Percentiles rank a stretch among this genome's conserved stretches.
These are phyloP conservation scores for Aselliscus stoliczkanus DNA, from an alignment of 2,797 vertebrate genomes.

Conservation along the genomic window DNA sequence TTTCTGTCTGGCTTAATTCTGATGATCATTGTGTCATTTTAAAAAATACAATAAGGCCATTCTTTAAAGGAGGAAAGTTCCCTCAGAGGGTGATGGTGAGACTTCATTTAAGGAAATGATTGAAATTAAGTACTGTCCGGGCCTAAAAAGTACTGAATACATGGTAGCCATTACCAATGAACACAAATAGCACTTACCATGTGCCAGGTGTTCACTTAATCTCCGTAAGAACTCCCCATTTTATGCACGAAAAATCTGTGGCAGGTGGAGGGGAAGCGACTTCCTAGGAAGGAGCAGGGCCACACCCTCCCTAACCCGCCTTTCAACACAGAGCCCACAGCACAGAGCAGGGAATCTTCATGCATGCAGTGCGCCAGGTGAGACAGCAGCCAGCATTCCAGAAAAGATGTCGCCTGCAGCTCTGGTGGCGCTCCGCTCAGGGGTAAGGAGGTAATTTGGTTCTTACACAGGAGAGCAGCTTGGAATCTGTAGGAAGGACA, in stretches of 20 bases:
- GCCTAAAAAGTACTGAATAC: not conserved
- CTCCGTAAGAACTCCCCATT: not conserved
- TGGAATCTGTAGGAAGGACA: not conserved
- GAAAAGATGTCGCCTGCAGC: not conserved
- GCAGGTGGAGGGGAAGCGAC: not conserved
- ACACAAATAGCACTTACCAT: not conserved
- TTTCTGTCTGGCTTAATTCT: slow-evolving; percentile 16
- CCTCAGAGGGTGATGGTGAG: not conserved
- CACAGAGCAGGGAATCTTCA: too few relatives aligned
- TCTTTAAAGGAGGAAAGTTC: not conserved
- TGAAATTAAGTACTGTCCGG: not conserved
- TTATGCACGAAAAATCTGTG: not conserved
- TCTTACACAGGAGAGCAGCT: not conserved
- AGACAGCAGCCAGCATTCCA: not conserved
- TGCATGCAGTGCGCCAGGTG: rapidly evolving
- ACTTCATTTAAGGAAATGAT: not conserved
- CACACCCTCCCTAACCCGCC: rapidly evolving
- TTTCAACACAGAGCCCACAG: not conserved
- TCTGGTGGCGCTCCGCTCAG: not conserved
- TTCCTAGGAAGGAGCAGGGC: not conserved
- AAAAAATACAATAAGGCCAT: not conserved
- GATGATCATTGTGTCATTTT: not conserved
- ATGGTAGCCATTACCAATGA: not conserved
- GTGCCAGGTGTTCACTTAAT: not conserved
- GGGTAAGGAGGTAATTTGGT: not conserved